Evolutionary conservation across 2,797 vertebrate genomes (phyloP), one percentile per base, ranked within the genome.

Genomic region (Meda fulgida): DNA sequence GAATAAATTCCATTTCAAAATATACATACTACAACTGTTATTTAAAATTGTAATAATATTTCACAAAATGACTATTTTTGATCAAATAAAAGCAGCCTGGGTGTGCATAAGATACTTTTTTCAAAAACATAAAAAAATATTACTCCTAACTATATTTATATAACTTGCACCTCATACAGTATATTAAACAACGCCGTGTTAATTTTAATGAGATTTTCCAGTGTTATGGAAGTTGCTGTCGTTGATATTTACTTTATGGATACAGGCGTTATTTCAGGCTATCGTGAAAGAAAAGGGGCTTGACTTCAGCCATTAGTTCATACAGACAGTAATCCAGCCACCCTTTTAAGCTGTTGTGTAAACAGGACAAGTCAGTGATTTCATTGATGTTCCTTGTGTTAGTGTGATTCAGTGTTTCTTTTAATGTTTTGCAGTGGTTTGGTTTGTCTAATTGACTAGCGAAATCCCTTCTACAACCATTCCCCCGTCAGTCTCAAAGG

Each of bases 361-460:
- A 80, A 51, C 65, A 11, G 19, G 7, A 19, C 29, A 67, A 9
- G 69, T 67, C 0, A 23, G 36, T 78, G 51, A 70, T 70, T 84
- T 53, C 38, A 31, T 8, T 23, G 26, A 43, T 46, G 73, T 18
- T 77, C 36, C 51, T 78, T 0, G 26, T 43, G 16, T 77, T 83
- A 67, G 60, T 38, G 60, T 19, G 60, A 36, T 67, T 84, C 63
- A 77, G 48, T 84, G 82, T 58, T 78, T 63, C 55, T 63, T 72
- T 63, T 43, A 43, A 73, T 73, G 80, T 83, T 75, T 75, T 73
- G 77, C 69, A 53, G 63, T 53, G 63, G 46, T 78, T 40, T 43
- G 31, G 40, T 83, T 86, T 65, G 48, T 87, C 63, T 88, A 88
- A 89, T 88, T 88, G 83, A 82, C 80, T 81, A 86, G 79, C 72